Conservation (phyloP, 2,113 vertebrate genomes). For the Boulengeromyrus knoepffleri region DNA sequence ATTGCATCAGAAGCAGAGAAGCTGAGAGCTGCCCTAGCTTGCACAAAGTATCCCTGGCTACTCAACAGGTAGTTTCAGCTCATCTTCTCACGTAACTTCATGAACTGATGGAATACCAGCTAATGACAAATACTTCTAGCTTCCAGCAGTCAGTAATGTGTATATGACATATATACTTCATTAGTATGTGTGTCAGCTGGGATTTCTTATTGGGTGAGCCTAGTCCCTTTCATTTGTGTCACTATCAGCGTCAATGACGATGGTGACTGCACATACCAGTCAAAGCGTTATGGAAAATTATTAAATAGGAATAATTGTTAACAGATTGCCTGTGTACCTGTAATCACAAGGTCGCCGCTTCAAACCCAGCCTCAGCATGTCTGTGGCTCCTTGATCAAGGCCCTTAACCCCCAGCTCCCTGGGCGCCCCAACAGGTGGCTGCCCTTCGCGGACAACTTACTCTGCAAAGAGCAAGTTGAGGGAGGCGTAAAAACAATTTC, state of each 20-base stretch:
- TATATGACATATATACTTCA: background rate
- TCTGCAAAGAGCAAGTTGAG: no score
- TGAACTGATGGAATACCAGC: background rate
- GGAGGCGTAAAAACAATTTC: no score
- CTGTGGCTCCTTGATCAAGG: no score
- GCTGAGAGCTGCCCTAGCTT: constrained; percentile 69
- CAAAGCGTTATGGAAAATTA: background rate
- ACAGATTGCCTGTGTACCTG: background rate
- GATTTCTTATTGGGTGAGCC: background rate
- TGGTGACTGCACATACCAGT: background rate
- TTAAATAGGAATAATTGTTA: background rate
- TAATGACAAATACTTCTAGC: background rate
- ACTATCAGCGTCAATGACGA: background rate
- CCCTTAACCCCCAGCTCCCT: no score
- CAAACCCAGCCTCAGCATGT: no score
- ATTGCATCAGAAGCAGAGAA: constrained; percentile 72
- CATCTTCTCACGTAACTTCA: background rate
- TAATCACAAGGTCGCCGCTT: no score
- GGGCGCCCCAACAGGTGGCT: no score
- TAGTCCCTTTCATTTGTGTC: background rate
- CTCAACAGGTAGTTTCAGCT: constrained; percentile 62
- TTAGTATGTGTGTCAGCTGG: background rate
- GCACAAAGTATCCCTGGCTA: constrained; percentile 58
- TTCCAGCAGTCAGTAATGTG: background rate
- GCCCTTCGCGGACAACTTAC: no score